Conservation (phyloP, 2,113 vertebrate genomes). For the Oriolus oriolus region DNA sequence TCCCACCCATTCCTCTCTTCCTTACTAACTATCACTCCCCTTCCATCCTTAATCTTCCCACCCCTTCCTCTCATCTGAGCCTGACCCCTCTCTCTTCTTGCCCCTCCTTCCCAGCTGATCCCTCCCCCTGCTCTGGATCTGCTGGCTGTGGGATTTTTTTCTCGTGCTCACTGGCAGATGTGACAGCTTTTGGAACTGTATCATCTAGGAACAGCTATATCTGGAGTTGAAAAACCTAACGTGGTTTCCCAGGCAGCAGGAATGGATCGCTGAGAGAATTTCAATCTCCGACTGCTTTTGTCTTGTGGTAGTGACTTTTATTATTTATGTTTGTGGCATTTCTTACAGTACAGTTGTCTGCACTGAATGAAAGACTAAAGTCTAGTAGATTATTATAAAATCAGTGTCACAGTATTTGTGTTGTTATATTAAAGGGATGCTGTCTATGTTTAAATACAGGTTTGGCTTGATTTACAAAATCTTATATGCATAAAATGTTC, state of each 20-base stretch:
- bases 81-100: slow-evolving; percentile 53
- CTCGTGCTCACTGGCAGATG: slow-evolving; percentile 58
- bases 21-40: background rate
- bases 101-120: slow-evolving; percentile 52
- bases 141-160: slow-evolving; percentile 39
- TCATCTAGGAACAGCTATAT: slow-evolving; percentile 46
- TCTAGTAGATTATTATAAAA: slow-evolving; percentile 31
- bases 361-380: slow-evolving; percentile 11
- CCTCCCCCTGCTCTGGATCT: slow-evolving; percentile 60
- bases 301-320: slow-evolving; percentile 65
- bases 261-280: slow-evolving; percentile 59
- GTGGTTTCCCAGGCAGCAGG: slow-evolving; percentile 65
- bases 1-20: background rate
- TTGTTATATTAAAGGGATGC: slow-evolving; percentile 12
- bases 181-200: slow-evolving; percentile 59
- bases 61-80: slow-evolving; percentile 38
- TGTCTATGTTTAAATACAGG: slow-evolving; percentile 33
- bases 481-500: background rate
- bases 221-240: slow-evolving; percentile 51
- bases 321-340: slow-evolving; percentile 65
- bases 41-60: background rate
- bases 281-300: slow-evolving; percentile 60
- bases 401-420: slow-evolving; percentile 14
- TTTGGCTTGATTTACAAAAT: slow-evolving; percentile 38
- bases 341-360: slow-evolving; percentile 38